These are phyloP conservation scores for Pentamera pediparva DNA, from an alignment of 53 echinoderm and acorn worm species.

Conservation along the genomic window DNA sequence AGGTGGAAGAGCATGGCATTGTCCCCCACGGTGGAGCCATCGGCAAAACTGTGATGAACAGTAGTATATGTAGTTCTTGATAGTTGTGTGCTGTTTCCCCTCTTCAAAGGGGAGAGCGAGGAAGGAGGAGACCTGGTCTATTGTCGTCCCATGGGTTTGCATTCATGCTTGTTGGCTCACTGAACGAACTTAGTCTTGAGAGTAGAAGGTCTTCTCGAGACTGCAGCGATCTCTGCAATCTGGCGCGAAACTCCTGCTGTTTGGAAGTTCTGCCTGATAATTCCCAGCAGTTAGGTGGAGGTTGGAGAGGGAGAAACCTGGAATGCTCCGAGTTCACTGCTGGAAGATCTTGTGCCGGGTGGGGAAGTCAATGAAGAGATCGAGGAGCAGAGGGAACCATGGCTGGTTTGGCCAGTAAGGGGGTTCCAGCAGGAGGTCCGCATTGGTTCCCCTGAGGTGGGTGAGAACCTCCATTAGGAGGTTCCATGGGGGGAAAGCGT, in stretches of 20 bases:
- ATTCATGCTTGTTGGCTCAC: neutral
- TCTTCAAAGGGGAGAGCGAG: neutral
- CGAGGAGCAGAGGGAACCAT: too few species aligned
- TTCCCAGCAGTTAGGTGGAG: slow-evolving; percentile 11
- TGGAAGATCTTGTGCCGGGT: too few species aligned
- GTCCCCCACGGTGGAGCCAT: neutral
- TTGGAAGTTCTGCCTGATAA: neutral
- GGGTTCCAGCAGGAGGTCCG: too few species aligned
- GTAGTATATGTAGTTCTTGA: neutral
- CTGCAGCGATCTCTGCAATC: slow-evolving; percentile 2
- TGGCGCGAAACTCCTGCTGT: neutral
- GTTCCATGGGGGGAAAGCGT: too few species aligned
- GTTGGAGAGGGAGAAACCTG: too few species aligned
- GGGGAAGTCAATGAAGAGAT: too few species aligned
- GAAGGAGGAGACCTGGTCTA: neutral
- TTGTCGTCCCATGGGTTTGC: neutral
- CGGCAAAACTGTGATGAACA: neutral
- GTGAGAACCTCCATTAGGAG: too few species aligned
- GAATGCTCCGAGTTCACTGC: too few species aligned
- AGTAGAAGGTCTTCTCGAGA: slow-evolving; percentile 3
- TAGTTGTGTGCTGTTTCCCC: neutral
- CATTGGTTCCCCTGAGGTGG: too few species aligned
- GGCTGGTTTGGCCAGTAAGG: too few species aligned
- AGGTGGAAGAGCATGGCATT: neutral
- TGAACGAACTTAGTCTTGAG: neutral